Evolutionary conservation across 2,888 invertebrate genomes (phyloP), one percentile per base, ranked within the genome.

Genomic region (Cinara cedri): DNA sequence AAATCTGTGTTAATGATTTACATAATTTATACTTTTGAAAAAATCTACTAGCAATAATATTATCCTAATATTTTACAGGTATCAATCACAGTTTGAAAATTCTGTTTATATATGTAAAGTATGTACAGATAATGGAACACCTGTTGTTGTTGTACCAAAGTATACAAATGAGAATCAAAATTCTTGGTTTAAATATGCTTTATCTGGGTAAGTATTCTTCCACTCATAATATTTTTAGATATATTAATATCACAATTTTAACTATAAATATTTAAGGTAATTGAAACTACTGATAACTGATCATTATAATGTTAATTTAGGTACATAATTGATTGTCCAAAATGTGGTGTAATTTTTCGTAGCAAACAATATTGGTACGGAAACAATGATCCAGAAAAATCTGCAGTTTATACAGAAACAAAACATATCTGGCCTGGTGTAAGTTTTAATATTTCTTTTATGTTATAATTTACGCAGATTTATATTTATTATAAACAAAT

Each of bases 281-380:
- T 19, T 9, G 3, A 9, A 54, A 54, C 10, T n/a, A 19, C 10
- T 54, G 10, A 54, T 55, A 68, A 57, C 3, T 21, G 24, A 54
- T 42, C 63, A 34, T 60, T 24, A 42, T n/a, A 14, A 71, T 55
- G 70, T 70, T 72, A 74, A 49, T 82, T 83, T 82, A 87, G 87
- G 26, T 88, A 91, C 84, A 89, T 92, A 1, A 89, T 94, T 81
- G 92, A 93, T 84, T 94, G 94, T 86, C 89, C 89, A 16, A 88
- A 89, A 83, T 93, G 92, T 86, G 92, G 92, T 0, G 89, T 91
- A 82, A 91, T 92, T 82, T 90, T 90, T 84, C 88, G 92, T 62
- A 91, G 92, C 83, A 88, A 93, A 34, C 90, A 93, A 84, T 91
- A 91, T 85, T 94, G 93, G 94, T 93, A 90, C 85, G 93, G 93